Base-by-base conservation (phyloP, 1,140 invertebrate genomes). In the Drosophila guanche region DNA sequence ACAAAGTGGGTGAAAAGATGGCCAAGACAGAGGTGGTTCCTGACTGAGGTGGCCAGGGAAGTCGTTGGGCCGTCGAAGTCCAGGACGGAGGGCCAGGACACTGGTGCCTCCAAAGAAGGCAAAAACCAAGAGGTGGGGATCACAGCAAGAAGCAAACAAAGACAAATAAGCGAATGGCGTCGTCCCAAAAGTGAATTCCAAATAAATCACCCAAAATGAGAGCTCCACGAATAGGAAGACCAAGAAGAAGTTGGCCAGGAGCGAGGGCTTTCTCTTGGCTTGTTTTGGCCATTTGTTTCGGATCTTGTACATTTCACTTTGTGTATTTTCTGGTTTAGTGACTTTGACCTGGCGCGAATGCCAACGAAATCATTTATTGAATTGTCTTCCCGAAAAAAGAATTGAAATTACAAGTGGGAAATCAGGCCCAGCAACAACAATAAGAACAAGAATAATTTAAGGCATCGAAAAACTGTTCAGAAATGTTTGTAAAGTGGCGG, bases 141-240 rank as follows among this genome's bases (percentile, higher is more conserved):
- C 33, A 43, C 10, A 57, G 40, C 59, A 46, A 51, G 40, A 46
- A 57, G 51, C 71, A 76, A 77, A 81, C 79, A 74, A 78, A 80
- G 81, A 85, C 81, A 86, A 85, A 86, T 86, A 85, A 80, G 56
- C 67, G 53, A 78, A 45, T 52, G 33, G 45, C 45, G 47, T 52
- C 65, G 61, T 67, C 71, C 60, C 76, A 57, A 58, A 61, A 85
- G 46, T 74, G 51, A 85, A 85, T 76, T 80, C 54, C 77, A 50
- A 55, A 85, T 86, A 85, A 85, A 85, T 85, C 80, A 85, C 76
- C 67, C 60, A 71, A 76, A 80, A 81, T 77, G 68, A 66, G 73
- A 69, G 29, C 43, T 73, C 57, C 14, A 56, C 51, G 51, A 51
- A 33, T 52, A 29, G 40, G 56, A 41, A 51, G 42, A 40, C 22